These are phyloP conservation scores for Hermaeophaga mercurialis DNA, from an alignment of 2,888 invertebrate genomes.

Conservation along the genomic window DNA sequence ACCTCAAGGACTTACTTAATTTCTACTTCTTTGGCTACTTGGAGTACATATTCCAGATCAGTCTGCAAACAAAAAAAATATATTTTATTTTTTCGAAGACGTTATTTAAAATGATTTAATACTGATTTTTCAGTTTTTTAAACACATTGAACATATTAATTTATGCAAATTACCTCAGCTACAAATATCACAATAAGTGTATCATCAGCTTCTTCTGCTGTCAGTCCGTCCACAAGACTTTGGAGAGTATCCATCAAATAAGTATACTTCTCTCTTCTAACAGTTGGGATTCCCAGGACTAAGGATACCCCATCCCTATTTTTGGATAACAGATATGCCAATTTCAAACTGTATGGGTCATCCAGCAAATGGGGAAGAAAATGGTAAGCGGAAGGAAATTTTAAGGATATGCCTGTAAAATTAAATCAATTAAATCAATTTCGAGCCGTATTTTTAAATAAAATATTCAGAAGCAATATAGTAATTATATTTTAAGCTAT, in stretches of 20 bases:
- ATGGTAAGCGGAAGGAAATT: constrained; percentile 80
- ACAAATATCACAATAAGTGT: constrained; percentile 85
- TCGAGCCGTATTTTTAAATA: too few relatives aligned
- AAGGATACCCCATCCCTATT: constrained; percentile 77
- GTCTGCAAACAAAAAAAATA: constrained; percentile 61
- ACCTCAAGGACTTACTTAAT: constrained; percentile 63
- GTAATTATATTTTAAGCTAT: too few relatives aligned
- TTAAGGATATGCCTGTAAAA: constrained; percentile 18
- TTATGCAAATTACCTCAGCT: constrained; percentile 75
- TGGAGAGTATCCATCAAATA: constrained; percentile 86
- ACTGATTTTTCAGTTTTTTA: too few relatives aligned
- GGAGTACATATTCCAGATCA: constrained; percentile 74
- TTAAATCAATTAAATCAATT: too few relatives aligned
- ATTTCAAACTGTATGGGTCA: constrained; percentile 75
- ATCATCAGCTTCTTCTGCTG: constrained; percentile 72
- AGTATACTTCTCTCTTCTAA: constrained; percentile 83
- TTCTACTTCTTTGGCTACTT: constrained; percentile 78
- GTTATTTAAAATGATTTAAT: too few relatives aligned
- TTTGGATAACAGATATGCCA: constrained; percentile 77
- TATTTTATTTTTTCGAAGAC: too few relatives aligned
- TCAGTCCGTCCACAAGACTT: constrained; percentile 82
- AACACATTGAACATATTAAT: too few relatives aligned
- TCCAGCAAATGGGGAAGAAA: constrained; percentile 86
- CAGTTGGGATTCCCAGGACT: constrained; percentile 89
- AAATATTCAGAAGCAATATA: too few relatives aligned